phyloP scores from a whole-genome alignment of 1,140 invertebrate species.

The Hirudo medicinalis region DNA sequence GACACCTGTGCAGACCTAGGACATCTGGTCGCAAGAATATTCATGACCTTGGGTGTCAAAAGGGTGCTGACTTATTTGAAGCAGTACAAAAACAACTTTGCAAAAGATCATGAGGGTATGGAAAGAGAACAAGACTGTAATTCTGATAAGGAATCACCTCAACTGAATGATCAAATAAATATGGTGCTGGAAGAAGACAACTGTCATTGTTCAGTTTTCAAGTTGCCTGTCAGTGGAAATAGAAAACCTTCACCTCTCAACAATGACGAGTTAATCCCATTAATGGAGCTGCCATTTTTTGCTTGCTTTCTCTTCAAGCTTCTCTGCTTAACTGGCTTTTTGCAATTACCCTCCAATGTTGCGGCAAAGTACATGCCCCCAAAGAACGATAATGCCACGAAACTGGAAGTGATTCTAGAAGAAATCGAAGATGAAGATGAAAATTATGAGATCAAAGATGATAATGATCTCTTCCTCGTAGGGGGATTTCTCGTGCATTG shows the following conservation, averaged over 20 bases:
- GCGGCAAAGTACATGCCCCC: neutral
- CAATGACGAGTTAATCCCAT: neutral
- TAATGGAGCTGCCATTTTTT: conserved; percentile 7
- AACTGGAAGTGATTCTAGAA: neutral
- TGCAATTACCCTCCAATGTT: neutral
- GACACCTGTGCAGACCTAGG: conserved; percentile 61
- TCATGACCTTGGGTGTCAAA: conserved; percentile 34
- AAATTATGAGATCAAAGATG: conserved; percentile 37
- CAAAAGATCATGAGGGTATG: neutral
- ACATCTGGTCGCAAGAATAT: conserved; percentile 64
- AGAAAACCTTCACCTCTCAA: neutral
- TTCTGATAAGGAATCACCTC: neutral
- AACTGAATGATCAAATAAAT: too few species aligned
- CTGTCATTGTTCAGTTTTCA: neutral
- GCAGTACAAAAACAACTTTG: neutral
- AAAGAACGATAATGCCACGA: neutral
- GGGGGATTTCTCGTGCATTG: conserved; percentile 61
- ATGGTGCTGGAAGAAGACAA: too few species aligned
- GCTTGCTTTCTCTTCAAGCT: neutral
- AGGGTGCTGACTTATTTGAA: conserved; percentile 7
- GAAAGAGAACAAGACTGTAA: neutral
- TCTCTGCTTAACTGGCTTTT: neutral
- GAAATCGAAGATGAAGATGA: conserved; percentile 32
- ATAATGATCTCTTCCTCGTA: conserved; percentile 42
- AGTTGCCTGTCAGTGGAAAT: neutral